Conservation (phyloP, 1,140 invertebrate species). For the Sycobia sp. region DNA sequence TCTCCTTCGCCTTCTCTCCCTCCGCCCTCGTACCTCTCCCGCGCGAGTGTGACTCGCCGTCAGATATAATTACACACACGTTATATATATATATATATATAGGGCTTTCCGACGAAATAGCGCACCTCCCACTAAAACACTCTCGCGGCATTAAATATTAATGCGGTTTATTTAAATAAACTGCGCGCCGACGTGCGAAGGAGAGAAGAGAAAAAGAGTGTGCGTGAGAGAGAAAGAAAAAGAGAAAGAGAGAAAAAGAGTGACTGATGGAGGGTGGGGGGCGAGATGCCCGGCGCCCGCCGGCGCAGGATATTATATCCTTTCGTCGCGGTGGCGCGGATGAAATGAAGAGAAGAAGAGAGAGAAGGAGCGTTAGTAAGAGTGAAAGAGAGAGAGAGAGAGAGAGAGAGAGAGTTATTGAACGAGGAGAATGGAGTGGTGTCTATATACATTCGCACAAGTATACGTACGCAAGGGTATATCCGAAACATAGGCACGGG, state of each 20-base stretch:
- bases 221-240: too few species aligned
- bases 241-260: too few species aligned
- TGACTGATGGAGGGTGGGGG: too few species aligned
- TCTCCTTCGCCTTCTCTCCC: neutral
- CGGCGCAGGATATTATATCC: conserved; percentile 9
- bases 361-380: neutral
- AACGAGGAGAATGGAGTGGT: too few species aligned
- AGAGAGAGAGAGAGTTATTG: too few species aligned
- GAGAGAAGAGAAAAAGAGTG: too few species aligned
- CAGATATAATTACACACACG: too few species aligned
- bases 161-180: conserved; percentile 55
- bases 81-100: too few species aligned
- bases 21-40: neutral
- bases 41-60: conserved; percentile 40
- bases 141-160: conserved; percentile 52
- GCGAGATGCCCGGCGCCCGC: conserved; percentile 6
- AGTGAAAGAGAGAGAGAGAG: too few species aligned
- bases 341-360: conserved; percentile 3
- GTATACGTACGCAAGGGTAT: too few species aligned
- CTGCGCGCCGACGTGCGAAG: conserved; percentile 2
- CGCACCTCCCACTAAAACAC: conserved; percentile 52
- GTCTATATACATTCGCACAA: too few species aligned
- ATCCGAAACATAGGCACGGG: too few species aligned
- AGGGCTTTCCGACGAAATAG: conserved; percentile 36
- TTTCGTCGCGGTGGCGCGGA: conserved; percentile 30